These are phyloP conservation scores for Plotosus lineatus DNA, from an alignment of 2,113 vertebrate species.

Conservation along the genomic window DNA sequence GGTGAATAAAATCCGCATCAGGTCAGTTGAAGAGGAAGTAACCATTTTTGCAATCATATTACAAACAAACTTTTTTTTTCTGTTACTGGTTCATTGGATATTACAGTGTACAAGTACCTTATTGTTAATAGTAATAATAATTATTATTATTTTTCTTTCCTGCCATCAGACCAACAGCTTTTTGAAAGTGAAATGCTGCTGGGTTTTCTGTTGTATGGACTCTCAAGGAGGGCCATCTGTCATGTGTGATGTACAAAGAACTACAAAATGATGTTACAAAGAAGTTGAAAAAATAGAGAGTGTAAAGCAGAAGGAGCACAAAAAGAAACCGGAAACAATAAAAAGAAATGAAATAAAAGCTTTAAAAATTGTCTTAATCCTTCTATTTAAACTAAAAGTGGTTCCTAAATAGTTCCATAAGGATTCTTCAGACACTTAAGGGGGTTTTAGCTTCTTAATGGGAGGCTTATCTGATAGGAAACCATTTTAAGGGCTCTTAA, in stretches of 20 bases:
- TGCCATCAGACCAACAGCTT: background rate
- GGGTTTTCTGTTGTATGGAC: background rate
- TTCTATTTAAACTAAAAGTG: background rate
- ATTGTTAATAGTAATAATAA: too few species aligned
- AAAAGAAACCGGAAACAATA: background rate
- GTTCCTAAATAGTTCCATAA: background rate
- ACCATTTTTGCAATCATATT: too few species aligned
- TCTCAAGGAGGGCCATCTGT: conserved; percentile 1
- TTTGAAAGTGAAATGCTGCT: background rate
- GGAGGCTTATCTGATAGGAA: background rate
- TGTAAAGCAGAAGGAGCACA: background rate
- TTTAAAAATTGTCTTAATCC: background rate
- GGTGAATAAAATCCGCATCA: too few species aligned
- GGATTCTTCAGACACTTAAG: conserved; percentile 6
- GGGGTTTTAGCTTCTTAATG: background rate
- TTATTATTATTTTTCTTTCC: too few species aligned
- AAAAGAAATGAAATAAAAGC: background rate
- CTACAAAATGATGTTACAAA: too few species aligned
- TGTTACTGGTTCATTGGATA: background rate
- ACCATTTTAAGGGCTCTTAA: background rate
- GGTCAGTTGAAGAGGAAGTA: background rate
- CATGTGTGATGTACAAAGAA: background rate
- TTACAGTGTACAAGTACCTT: background rate
- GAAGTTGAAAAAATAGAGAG: background rate
- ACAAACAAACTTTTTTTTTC: background rate